Base-by-base conservation (phyloP, 2,888 invertebrate genomes). In the Dolomedes plantarius region DNA sequence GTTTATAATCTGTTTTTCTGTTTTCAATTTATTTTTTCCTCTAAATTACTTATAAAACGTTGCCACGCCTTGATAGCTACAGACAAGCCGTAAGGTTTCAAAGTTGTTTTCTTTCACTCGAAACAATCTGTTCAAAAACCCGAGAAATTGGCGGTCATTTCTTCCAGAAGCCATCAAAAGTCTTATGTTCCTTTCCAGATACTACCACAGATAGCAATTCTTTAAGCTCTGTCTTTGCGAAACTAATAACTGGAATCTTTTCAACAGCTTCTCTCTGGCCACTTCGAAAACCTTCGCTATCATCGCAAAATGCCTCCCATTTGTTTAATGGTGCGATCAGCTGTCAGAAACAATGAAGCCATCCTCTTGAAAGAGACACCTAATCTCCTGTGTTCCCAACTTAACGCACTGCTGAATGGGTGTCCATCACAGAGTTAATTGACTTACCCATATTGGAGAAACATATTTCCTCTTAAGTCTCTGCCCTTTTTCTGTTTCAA, bases 291-390 rank as follows among this genome's bases (percentile, higher is more conserved):
- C 46, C 46, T 46, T 46, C n/a, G 46, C 46, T 16, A 46, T 46
- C 46, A 16, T 46, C 46, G 16, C 46, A n/a, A 46, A 46, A 46
- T 46, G 16, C 46, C 46, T n/a, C 6, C 46, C 46, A 46, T 46
- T 46, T 46, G 46, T 46, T 46, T 46, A 46, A 46, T 46, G 46
- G 46, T 46, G 46, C 46, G 46, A 46, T 46, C 46, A n/a, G 46
- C 46, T 46, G 46, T 46, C 46, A 46, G n/a, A n/a, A n/a, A n/a
- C 46, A 9, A 46, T 46, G 46, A 46, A 46, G 46, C 46, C 6
- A 46, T 46, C 46, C 46, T 46, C 46, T 46, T 46, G 16, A 46
- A 16, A 46, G n/a, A n/a, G 46, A 9, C 11, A 46, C 16, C 16
- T 16, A 16, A 46, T 46, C 6, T n/a, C 9, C 16, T 2, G 2